Evolutionary conservation across 1,140 invertebrate genomes (phyloP), one percentile per base, ranked within the genome.

Genomic region (Saxidomus purpurata): DNA sequence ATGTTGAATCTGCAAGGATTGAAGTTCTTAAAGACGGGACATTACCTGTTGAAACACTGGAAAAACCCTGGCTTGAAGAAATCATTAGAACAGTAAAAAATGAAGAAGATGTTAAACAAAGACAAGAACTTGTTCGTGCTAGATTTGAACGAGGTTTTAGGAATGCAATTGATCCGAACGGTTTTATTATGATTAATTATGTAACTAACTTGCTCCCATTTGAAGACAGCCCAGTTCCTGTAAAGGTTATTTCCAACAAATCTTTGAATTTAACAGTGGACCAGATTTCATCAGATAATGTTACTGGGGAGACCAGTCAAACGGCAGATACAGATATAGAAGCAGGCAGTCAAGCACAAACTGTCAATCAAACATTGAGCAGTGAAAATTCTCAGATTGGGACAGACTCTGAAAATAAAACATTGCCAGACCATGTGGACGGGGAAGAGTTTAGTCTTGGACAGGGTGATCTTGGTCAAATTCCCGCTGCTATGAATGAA

Each of bases 31-130:
- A 67, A 28, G 52, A 40, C 0, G 36, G 19, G 19, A 34, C 8
- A 25, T 49, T 76, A 25, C 43, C 71, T 2, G 85, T 67, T 59
- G 69, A 87, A 67, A 67, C 19, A 38, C 40, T 87, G 8, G 74
- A 87, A 55, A 87, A 87, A 47, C 85, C 85, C 19, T 87, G 85
- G 85, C 69, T 87, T 13, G 38, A 79, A 47, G 85, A 87, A 47
- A 79, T 87, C 1, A 52, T 79, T 28, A 87, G 47, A 63, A 77
- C 76, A 36, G 34, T 79, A 4, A 61, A 87, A 67, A 17, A 31
- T 31, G 47, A 25, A 43, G 40, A 87, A n/a, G 74, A 87, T 28
- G 31, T 22, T 3, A 38, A 43, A 4, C 8, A 22, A 28, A 61
- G 71, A 76, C 43, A 52, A 31, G 38, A 77, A 47, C 28, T 87